Conservation (phyloP, 2,113 vertebrate genomes). For the Oreochromis tanganicae region DNA sequence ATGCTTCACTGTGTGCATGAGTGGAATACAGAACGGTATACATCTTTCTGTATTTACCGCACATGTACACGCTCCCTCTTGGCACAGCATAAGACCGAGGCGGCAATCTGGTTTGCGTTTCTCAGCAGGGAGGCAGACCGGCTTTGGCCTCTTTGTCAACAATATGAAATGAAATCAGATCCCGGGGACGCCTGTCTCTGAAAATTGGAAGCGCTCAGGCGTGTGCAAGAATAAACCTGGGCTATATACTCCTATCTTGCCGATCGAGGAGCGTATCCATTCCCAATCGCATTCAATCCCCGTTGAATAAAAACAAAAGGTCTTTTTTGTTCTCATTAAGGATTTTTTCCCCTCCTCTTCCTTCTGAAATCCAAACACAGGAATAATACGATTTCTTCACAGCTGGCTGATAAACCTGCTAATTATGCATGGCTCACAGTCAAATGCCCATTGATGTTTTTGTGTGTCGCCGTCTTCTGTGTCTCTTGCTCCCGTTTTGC, state of each 20-base stretch:
- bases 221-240: constrained; percentile 32
- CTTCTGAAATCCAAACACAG: constrained; percentile 42
- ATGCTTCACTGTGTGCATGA: neutral
- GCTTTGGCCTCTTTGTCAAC: constrained; percentile 50
- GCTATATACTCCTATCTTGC: constrained; percentile 29
- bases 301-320: constrained; percentile 50
- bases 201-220: constrained; percentile 43
- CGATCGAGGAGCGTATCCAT: constrained; percentile 26
- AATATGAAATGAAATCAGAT: constrained; percentile 51
- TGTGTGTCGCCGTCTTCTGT: neutral
- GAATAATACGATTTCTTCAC: constrained; percentile 49
- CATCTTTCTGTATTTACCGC: constrained; percentile 23
- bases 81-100: neutral
- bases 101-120: constrained; percentile 41
- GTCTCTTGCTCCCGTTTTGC: neutral
- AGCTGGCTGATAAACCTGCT: constrained; percentile 57
- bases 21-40: neutral
- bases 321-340: constrained; percentile 40
- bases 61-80: neutral
- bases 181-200: constrained; percentile 14
- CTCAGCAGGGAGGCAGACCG: constrained; percentile 1
- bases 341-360: neutral
- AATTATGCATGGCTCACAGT: constrained; percentile 45
- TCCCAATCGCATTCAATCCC: constrained; percentile 25
- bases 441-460: constrained; percentile 38